phyloP scores from a whole-genome alignment of 2,113 vertebrate genomes.

The Thamnophis sirtalis region DNA sequence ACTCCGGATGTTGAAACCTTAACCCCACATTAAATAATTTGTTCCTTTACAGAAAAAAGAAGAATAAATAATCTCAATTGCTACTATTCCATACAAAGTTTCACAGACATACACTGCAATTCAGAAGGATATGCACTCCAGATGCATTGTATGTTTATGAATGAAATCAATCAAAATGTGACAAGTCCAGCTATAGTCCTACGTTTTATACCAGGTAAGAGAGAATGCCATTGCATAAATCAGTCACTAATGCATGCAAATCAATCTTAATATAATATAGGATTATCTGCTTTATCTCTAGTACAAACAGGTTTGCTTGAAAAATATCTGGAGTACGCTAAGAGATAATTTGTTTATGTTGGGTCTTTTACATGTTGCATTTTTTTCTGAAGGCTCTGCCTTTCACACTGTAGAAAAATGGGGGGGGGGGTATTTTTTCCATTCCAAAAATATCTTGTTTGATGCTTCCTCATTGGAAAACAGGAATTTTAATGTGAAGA shows the following conservation, averaged over 20 bases:
- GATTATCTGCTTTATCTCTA: not conserved
- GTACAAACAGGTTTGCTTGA: not conserved
- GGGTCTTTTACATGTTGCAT: not conserved
- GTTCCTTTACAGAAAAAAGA: constrained; percentile 33
- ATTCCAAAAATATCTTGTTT: not conserved
- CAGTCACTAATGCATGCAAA: not conserved
- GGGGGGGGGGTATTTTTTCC: not conserved
- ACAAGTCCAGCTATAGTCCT: constrained; percentile 50
- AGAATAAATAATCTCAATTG: constrained; percentile 42
- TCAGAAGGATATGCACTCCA: rapidly evolving
- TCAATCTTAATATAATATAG: not conserved
- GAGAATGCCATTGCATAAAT: not conserved
- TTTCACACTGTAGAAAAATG: not conserved
- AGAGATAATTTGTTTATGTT: too few relatives aligned
- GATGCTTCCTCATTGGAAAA: not conserved
- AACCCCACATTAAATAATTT: not conserved
- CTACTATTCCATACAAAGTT: constrained; percentile 54
- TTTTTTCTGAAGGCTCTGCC: not conserved
- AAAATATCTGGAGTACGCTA: not conserved
- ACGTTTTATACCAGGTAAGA: constrained; percentile 56
- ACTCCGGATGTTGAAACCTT: not conserved
- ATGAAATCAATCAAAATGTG: constrained; percentile 22
- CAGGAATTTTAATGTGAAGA: not conserved
- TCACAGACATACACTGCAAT: not conserved
- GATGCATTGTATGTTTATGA: constrained; percentile 53